These are phyloP conservation scores for Chloroclysta siterata DNA, from an alignment of 2,888 invertebrate species.

Conservation along the genomic window DNA sequence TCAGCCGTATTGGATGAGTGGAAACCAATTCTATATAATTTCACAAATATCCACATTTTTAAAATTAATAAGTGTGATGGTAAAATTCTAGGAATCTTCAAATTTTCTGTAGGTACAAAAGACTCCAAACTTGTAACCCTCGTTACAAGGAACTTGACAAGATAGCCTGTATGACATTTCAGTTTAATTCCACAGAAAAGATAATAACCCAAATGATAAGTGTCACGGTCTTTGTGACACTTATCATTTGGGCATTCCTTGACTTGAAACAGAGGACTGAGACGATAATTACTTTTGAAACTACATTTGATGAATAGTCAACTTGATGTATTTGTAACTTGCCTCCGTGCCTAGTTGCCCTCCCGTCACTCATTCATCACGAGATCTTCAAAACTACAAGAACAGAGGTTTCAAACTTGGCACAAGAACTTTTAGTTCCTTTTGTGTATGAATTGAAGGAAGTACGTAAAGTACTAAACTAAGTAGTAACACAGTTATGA, in stretches of 20 bases:
- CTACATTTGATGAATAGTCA: neutral
- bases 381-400: no score
- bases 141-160: conserved; percentile 42
- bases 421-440: no score
- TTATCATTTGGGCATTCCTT: conserved; percentile 3
- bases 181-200: conserved; percentile 22
- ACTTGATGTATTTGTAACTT: neutral
- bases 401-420: no score
- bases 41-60: no score
- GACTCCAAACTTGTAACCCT: conserved; percentile 39
- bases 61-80: neutral
- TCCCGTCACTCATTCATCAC: no score
- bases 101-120: conserved; percentile 18
- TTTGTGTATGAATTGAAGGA: no score
- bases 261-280: neutral
- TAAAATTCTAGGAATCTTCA: neutral
- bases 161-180: conserved; percentile 36
- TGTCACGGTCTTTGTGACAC: no score
- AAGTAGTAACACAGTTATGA: no score
- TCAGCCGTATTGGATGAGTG: no score
- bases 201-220: conserved; percentile 15
- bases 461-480: no score
- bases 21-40: no score
- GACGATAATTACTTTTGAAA: neutral
- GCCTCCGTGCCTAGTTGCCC: neutral